These are phyloP conservation scores for Tortrix viridana DNA, from an alignment of 2,888 invertebrate species.

Conservation along the genomic window DNA sequence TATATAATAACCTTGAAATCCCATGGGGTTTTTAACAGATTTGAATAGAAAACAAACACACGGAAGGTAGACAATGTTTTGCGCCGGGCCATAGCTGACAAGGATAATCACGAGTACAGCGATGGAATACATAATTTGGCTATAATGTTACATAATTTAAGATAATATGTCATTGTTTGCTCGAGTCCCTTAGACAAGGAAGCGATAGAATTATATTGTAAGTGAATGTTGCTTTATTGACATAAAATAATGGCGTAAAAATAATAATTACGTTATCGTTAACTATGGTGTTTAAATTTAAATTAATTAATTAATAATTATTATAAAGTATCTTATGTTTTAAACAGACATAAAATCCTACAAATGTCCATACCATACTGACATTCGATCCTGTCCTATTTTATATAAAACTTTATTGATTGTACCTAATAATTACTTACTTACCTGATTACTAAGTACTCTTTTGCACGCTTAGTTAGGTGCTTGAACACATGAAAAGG, in stretches of 20 bases:
- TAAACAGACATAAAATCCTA: too few species aligned
- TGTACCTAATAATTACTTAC: too few species aligned
- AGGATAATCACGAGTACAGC: constrained; percentile 55
- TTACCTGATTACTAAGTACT: too few species aligned
- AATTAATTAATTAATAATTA: too few species aligned
- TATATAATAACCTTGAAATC: not conserved
- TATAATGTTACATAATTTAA: constrained; percentile 37
- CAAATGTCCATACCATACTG: too few species aligned
- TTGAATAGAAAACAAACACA: constrained; percentile 39
- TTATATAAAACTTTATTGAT: too few species aligned
- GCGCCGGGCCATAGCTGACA: constrained; percentile 47
- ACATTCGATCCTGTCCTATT: too few species aligned
- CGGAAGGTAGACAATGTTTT: constrained; percentile 36
- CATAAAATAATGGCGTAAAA: not conserved
- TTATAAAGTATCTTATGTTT: too few species aligned
- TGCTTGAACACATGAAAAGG: too few species aligned
- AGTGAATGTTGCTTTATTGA: constrained; percentile 1
- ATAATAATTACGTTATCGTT: not conserved
- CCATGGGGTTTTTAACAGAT: constrained; percentile 20
- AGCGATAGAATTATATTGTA: not conserved
- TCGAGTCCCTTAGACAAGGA: constrained; percentile 25
- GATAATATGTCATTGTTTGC: constrained; percentile 33
- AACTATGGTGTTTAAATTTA: not conserved
- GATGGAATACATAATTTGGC: constrained; percentile 52
- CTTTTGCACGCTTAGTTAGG: too few species aligned